phyloP scores from a whole-genome alignment of 2,113 vertebrate species.

The Candoia aspera region DNA sequence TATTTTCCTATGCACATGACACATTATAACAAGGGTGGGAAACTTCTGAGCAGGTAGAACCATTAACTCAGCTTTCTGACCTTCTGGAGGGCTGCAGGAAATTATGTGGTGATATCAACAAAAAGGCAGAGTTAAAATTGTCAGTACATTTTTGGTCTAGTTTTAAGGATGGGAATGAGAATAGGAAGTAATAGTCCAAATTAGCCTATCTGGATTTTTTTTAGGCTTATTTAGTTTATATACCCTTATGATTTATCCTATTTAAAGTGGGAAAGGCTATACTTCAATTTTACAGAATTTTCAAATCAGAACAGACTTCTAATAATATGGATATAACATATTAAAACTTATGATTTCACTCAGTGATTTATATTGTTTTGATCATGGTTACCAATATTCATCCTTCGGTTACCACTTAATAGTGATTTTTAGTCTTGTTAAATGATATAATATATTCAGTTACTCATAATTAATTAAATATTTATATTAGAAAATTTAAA shows the following conservation, averaged over 20 bases:
- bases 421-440: neutral
- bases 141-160: neutral
- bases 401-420: neutral
- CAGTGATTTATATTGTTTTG: neutral
- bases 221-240: neutral
- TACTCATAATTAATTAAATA: neutral
- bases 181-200: neutral
- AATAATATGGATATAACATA: neutral
- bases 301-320: neutral
- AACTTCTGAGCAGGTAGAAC: neutral
- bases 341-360: neutral
- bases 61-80: neutral
- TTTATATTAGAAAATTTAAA: neutral
- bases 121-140: neutral
- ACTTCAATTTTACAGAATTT: neutral
- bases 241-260: neutral
- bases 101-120: neutral
- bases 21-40: neutral
- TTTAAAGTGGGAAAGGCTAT: neutral
- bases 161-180: neutral
- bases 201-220: neutral
- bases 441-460: neutral
- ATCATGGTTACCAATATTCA: neutral
- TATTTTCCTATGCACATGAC: neutral
- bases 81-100: neutral